Evolutionary conservation across 2,888 invertebrate genomes (phyloP).

Genomic region (Mamestra brassicae): DNA sequence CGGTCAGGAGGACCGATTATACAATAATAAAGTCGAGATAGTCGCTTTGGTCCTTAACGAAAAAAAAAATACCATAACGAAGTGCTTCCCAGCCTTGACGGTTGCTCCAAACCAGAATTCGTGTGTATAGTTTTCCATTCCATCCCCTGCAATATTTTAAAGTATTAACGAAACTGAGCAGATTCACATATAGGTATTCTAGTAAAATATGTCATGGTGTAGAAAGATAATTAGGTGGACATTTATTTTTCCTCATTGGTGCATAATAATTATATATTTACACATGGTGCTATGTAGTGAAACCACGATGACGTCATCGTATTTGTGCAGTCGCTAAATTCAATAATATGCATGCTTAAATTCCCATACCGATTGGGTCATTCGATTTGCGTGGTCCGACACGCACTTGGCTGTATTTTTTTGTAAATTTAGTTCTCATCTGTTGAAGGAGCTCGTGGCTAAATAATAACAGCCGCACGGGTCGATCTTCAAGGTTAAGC

Average conservation of each 20-base stretch:
- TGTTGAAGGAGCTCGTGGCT: too few relatives aligned
- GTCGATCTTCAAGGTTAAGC: too few relatives aligned
- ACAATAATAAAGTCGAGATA: background rate
- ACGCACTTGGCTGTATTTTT: too few relatives aligned
- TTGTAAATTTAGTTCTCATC: too few relatives aligned
- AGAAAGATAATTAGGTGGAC: background rate
- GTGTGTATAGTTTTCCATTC: conserved; percentile 16
- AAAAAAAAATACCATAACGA: conserved; percentile 36
- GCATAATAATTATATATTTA: too few relatives aligned
- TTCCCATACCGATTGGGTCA: too few relatives aligned
- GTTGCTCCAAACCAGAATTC: conserved; percentile 61
- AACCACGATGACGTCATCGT: background rate
- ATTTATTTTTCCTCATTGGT: background rate
- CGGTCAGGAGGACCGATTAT: too few relatives aligned
- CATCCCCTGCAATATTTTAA: conserved; percentile 12
- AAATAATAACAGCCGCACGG: too few relatives aligned
- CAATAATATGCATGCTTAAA: too few relatives aligned
- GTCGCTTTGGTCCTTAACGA: background rate
- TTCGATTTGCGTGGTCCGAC: too few relatives aligned
- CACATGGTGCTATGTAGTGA: background rate
- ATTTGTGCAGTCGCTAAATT: too few relatives aligned
- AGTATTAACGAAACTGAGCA: background rate
- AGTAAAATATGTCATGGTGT: background rate
- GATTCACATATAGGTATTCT: background rate
- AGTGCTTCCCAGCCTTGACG: conserved; percentile 39